phyloP scores from a whole-genome alignment of 2,888 invertebrate species.

The Drosophila tanythrix region DNA sequence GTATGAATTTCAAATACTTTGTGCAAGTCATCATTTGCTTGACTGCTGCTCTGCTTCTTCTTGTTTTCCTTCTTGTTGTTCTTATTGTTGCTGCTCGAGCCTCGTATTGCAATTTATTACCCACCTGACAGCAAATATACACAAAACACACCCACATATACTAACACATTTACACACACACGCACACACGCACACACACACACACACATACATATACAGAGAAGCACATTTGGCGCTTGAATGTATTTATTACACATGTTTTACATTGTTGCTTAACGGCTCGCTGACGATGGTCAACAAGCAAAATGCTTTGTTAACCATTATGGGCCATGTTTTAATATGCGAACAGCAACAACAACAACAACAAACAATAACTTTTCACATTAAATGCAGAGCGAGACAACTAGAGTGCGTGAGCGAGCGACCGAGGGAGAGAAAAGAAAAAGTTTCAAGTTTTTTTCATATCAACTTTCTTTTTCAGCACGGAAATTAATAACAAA shows the following conservation, averaged over 20 bases:
- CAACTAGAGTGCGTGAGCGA: neutral
- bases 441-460: slow-evolving; percentile 51
- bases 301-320: slow-evolving; percentile 78
- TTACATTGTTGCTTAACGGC: slow-evolving; percentile 71
- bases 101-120: slow-evolving; percentile 70
- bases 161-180: slow-evolving; percentile 5
- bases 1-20: slow-evolving; percentile 65
- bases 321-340: slow-evolving; percentile 78
- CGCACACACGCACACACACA: neutral
- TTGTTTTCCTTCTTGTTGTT: slow-evolving; percentile 10
- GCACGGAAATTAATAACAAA: slow-evolving; percentile 80
- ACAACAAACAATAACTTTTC: slow-evolving; percentile 70
- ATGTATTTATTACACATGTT: slow-evolving; percentile 80
- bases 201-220: neutral
- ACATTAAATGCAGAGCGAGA: slow-evolving; percentile 63
- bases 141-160: slow-evolving; percentile 11
- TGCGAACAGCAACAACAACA: slow-evolving; percentile 51
- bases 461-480: slow-evolving; percentile 61
- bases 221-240: slow-evolving; percentile 40
- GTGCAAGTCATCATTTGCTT: slow-evolving; percentile 72
- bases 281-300: slow-evolving; percentile 69
- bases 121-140: slow-evolving; percentile 59
- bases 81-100: slow-evolving; percentile 21
- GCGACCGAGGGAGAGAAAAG: slow-evolving; percentile 25
- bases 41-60: slow-evolving; percentile 29